A percentile compares a stretch with the other conserved stretches of the same genome.
phyloP scores from a whole-genome alignment of 2,113 vertebrate species.

The Upupa epops region DNA sequence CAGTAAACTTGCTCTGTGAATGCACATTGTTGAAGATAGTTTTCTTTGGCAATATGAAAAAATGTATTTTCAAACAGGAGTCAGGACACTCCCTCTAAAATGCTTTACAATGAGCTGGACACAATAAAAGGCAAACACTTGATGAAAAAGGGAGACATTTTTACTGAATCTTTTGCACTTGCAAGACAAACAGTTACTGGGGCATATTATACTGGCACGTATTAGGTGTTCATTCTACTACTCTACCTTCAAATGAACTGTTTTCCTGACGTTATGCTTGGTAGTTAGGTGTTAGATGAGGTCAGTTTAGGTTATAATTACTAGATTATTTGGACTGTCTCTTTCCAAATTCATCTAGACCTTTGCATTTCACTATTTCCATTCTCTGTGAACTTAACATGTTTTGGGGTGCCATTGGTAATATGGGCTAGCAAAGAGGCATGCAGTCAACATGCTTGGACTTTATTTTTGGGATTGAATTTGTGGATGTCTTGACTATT shows the following conservation, averaged over 20 bases:
- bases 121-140: not conserved
- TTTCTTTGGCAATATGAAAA: not conserved
- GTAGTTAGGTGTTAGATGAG: not conserved
- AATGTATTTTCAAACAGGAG: not conserved
- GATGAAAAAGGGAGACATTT: fast-evolving
- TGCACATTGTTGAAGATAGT: not conserved
- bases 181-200: not conserved
- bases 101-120: not conserved
- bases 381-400: not conserved
- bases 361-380: not conserved
- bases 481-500: not conserved
- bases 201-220: not conserved
- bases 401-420: not conserved
- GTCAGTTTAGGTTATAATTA: not conserved
- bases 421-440: not conserved
- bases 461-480: not conserved
- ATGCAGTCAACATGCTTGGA: not conserved
- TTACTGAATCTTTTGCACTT: not conserved
- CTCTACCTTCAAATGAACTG: not conserved
- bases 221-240: fast-evolving
- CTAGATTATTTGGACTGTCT: not conserved
- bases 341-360: not conserved
- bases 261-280: not conserved
- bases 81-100: not conserved
- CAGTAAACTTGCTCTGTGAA: not conserved